Conservation (phyloP, 2,888 invertebrate genomes). For the Leptinotarsa juncta region DNA sequence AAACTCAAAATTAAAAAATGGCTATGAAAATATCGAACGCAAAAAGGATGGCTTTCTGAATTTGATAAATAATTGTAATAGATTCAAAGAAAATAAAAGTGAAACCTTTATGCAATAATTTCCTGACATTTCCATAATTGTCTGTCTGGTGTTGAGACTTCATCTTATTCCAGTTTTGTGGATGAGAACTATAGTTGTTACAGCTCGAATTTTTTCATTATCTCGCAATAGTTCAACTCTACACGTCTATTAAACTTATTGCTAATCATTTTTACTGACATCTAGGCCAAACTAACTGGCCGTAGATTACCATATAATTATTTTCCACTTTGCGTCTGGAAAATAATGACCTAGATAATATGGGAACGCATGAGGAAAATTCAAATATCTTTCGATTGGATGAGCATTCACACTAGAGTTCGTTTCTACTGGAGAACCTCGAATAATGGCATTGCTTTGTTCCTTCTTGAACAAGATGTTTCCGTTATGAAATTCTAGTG, state of each 20-base stretch:
- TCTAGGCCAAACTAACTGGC: neutral
- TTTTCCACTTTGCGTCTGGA: neutral
- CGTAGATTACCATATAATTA: neutral
- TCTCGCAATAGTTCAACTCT: neutral
- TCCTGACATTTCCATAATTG: too few species aligned
- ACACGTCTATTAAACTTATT: neutral
- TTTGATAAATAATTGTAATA: too few species aligned
- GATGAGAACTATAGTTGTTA: too few species aligned
- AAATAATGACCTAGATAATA: conserved; percentile 7
- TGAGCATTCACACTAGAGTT: neutral
- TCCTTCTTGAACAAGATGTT: neutral
- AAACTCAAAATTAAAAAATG: too few species aligned
- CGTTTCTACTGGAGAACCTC: neutral
- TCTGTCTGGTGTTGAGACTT: too few species aligned
- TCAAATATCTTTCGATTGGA: conserved; percentile 17
- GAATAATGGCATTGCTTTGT: neutral
- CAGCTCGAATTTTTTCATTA: neutral
- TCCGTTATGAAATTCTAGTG: neutral
- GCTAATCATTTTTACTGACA: neutral
- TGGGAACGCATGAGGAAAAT: conserved; percentile 5
- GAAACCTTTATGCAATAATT: too few species aligned
- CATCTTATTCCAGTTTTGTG: too few species aligned
- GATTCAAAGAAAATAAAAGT: too few species aligned
- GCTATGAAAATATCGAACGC: too few species aligned
- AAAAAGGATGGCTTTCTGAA: too few species aligned